Evolutionary conservation across 2,113 vertebrate genomes (phyloP), one percentile per base, ranked within the genome.

Genomic region (Oenanthe oenanthe): DNA sequence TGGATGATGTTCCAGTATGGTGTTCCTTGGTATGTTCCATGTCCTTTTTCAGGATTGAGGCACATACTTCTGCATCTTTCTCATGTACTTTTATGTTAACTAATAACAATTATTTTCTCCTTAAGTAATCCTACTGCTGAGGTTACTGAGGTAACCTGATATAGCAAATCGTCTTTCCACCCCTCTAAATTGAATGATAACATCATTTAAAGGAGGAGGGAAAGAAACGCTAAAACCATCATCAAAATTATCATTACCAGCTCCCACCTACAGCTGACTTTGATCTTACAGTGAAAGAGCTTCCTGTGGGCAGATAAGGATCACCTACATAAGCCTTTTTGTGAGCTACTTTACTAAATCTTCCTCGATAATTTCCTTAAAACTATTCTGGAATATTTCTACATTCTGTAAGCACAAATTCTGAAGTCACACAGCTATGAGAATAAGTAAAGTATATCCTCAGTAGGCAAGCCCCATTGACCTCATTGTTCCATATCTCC

Each of bases 111-210:
- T 9, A 53, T 57, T 85, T 90, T 90, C 22, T 85, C 7, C 51
- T 53, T 62, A 71, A 10, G 4, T 26, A 73, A 65, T 45, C 9
- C 8, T 48, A 24, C 21, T 48, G 11, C 20, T 48, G 47, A 48
- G 21, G 47, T 24, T 48, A 42, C 4, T 62, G n/a, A 78, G 3
- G 9, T 53, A 78, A 66, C 6, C 5, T 62, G 28, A 66, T 15
- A 61, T 0, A 73, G n/a, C 2, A 26, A 47, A 67, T 34, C 0
- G 0, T 51, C 75, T 67, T 50, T 36, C 28, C 17, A 54, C 3
- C 7, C 6, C 17, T 63, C 71, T 51, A 51, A 51, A 34, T 0
- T 73, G 21, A 91, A 70, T 3, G 60, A 40, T 13, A 31, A 56
- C 13, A 38, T 47, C 65, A 48, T 66, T 58, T 54, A 5, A 45